A percentile compares a stretch with the other conserved stretches of the same genome.
Evolutionary conservation across 2,113 vertebrate genomes (phyloP).

Genomic region (Progne subis): DNA sequence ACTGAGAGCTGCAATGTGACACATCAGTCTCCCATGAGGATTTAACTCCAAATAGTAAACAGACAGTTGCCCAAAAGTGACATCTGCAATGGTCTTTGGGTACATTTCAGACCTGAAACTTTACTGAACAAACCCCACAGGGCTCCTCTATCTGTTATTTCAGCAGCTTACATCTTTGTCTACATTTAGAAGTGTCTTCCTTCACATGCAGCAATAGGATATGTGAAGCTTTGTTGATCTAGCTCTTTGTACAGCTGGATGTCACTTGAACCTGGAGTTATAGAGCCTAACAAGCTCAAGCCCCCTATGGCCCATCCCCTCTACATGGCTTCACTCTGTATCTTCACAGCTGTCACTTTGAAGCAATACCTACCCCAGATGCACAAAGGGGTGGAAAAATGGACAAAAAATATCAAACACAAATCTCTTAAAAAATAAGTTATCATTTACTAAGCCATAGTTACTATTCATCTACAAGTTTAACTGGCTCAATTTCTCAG

Average conservation of each 20-base stretch:
- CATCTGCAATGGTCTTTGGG: not conserved
- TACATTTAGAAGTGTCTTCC: not conserved
- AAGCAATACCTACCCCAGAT: not conserved
- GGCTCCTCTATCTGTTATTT: not conserved
- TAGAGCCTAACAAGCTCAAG: not conserved
- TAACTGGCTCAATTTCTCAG: not conserved
- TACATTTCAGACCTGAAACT: not conserved
- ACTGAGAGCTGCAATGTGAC: not conserved
- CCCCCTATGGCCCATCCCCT: accelerated
- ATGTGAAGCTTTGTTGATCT: not conserved
- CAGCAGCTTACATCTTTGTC: not conserved
- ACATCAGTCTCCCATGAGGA: not conserved
- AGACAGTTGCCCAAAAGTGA: not conserved
- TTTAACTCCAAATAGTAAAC: not conserved
- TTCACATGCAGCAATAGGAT: not conserved
- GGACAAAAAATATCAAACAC: not conserved
- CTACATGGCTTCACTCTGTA: not conserved
- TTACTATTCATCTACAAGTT: not conserved
- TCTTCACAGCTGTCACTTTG: not conserved
- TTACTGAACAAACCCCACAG: not conserved
- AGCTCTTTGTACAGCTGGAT: not conserved
- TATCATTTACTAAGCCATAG: not conserved
- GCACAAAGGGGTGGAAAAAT: not conserved
- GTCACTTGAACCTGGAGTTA: not conserved
- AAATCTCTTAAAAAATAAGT: not conserved